Evolutionary conservation across 2,797 vertebrate genomes (phyloP), one percentile per base, ranked within the genome.

Genomic region (Aplochiton taeniatus): DNA sequence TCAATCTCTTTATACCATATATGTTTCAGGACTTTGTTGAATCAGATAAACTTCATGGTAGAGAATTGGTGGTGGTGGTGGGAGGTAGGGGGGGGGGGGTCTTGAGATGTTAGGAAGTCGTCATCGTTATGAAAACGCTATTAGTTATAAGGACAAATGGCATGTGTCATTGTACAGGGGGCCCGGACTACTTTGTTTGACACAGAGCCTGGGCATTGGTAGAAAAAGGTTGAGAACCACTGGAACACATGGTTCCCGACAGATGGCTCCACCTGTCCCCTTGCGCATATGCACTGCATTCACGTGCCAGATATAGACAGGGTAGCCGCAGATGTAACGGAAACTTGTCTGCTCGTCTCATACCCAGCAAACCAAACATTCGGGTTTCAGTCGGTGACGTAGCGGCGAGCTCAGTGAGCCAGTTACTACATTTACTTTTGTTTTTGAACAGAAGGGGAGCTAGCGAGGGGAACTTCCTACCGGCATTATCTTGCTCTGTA

Each of bases 331-430:
- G 46, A 66, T 56, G 55, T 47, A 64, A 52, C 52, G 47, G 18
- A 11, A 43, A 41, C 11, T 12, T n/a, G 19, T 11, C 2, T 13
- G 31, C 43, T 19, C 44, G 46, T 55, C 45, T 41, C 59, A 43
- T 43, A 12, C 48, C 8, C 55, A 11, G 55, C 4, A 52, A 17
- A 14, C 41, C 70, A 0, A 14, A 19, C 56, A 20, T 63, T 61
- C 80, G 68, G 74, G 83, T 84, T 87, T 84, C 83, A 78, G 54
- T 63, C 68, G 16, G 70, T 90, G 90, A 91, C 91, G 88, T 87
- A 78, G 58, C 17, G 17, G 49, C 18, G 85, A 85, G 73, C 78
- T 87, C 78, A 87, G 73, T 47, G 41, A 76, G 60, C 68, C 70
- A 66, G 76, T 74, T 72, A 69, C 66, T 79, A 73, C 78, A 79